phyloP scores from a whole-genome alignment of 2,113 vertebrate species.

The Thamnaconus septentrionalis region DNA sequence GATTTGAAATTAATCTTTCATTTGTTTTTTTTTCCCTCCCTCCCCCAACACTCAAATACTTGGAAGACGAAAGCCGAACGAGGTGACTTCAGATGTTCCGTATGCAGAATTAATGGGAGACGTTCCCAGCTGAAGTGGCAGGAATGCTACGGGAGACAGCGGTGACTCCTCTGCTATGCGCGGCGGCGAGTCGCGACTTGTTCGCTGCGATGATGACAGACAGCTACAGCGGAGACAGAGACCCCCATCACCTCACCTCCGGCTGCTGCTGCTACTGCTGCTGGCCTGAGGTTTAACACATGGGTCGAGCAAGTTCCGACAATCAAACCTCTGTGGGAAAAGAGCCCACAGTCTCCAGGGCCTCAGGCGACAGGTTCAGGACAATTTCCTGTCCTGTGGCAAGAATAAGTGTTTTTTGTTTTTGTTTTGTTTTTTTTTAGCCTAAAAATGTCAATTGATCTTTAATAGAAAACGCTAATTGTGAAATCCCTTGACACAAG shows the following conservation, averaged over 20 bases:
- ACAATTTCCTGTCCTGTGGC: neutral
- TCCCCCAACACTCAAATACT: slow-evolving; percentile 28
- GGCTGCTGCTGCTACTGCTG: neutral
- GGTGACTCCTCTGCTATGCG: slow-evolving; percentile 6
- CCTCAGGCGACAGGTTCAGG: slow-evolving; percentile 19
- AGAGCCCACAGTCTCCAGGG: neutral
- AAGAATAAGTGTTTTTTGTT: neutral
- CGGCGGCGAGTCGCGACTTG: slow-evolving; percentile 28
- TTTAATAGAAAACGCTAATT: no score
- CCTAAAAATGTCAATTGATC: no score
- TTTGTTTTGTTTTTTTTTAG: no score
- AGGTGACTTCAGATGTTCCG: slow-evolving; percentile 27
- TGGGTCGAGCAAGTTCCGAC: slow-evolving; percentile 11
- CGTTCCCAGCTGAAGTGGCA: neutral
- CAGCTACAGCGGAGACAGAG: slow-evolving; percentile 29
- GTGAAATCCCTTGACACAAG: no score
- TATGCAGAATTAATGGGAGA: slow-evolving; percentile 24
- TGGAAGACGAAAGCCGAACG: slow-evolving; percentile 23
- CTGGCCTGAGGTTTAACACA: neutral
- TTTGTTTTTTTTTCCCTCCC: slow-evolving; percentile 12
- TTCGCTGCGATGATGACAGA: neutral
- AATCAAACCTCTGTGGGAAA: neutral
- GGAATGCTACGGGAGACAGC: neutral
- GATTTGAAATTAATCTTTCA: slow-evolving; percentile 18
- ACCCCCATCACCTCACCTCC: neutral